Percentiles rank a stretch among this genome's conserved stretches.
Evolutionary conservation across 2,797 vertebrate genomes (phyloP).

Genomic region (Amblyraja radiata): DNA sequence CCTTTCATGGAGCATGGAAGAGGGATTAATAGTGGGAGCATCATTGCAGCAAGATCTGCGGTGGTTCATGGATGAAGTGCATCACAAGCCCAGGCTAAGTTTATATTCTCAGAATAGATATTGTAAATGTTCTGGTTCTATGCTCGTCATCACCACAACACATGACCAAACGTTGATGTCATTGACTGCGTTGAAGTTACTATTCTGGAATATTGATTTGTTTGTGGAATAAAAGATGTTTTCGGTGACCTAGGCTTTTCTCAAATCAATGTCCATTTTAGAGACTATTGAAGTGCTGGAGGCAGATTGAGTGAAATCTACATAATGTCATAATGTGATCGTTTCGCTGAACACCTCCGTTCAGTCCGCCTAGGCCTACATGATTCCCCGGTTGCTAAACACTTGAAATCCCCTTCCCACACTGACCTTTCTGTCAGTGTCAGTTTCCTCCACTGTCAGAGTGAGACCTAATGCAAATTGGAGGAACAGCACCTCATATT

Average conservation of each 20-base stretch:
- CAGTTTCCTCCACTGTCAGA: no score
- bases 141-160: neutral
- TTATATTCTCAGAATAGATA: neutral
- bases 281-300: neutral
- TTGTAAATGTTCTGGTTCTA: neutral
- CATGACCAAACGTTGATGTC: neutral
- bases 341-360: no score
- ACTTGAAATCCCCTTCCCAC: no score
- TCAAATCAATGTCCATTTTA: neutral
- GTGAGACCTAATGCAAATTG: no score
- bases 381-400: no score
- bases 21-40: neutral
- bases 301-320: neutral
- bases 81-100: neutral
- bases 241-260: neutral
- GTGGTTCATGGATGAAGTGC: neutral
- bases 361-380: no score
- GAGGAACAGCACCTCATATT: no score
- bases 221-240: neutral
- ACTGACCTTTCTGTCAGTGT: no score
- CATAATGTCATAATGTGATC: neutral
- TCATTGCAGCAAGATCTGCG: neutral
- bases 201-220: neutral
- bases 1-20: no score
- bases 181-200: neutral